These are phyloP conservation scores for Xyliphius kryptos DNA, from an alignment of 2,113 vertebrate genomes.

Conservation along the genomic window DNA sequence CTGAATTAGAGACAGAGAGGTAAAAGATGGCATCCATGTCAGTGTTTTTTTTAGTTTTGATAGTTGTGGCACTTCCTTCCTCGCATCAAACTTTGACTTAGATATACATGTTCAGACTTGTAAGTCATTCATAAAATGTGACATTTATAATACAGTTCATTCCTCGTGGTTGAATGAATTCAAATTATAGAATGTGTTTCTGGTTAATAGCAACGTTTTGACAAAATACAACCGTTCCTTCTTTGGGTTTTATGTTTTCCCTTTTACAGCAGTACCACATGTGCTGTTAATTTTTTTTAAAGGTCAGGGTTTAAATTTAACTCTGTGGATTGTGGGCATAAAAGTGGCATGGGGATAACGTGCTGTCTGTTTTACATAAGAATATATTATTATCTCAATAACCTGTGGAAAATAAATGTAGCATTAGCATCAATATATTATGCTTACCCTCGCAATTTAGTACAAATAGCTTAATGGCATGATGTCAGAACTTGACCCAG, in stretches of 20 bases:
- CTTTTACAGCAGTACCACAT: background rate
- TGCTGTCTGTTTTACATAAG: no score
- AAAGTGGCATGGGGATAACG: no score
- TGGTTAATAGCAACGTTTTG: slow-evolving; percentile 2
- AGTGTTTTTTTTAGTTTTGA: slow-evolving; percentile 30
- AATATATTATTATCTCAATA: no score
- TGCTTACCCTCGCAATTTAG: no score
- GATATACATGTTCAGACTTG: background rate
- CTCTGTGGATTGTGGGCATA: no score
- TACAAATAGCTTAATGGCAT: no score
- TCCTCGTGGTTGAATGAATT: slow-evolving; percentile 16
- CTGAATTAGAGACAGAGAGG: slow-evolving; percentile 5
- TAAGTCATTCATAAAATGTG: slow-evolving; percentile 6
- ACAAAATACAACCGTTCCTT: background rate
- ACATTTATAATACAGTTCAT: slow-evolving; percentile 21
- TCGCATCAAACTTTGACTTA: slow-evolving; percentile 1
- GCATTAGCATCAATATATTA: no score
- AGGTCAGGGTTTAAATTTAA: no score
- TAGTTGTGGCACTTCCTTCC: background rate
- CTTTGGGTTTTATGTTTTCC: background rate
- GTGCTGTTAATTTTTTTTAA: slow-evolving; percentile 19
- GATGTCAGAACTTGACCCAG: no score
- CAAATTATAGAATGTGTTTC: background rate
- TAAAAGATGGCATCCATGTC: background rate
- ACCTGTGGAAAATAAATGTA: no score